Evolutionary conservation across 2,797 vertebrate genomes (phyloP).

Genomic region (Pagetopsis macropterus): DNA sequence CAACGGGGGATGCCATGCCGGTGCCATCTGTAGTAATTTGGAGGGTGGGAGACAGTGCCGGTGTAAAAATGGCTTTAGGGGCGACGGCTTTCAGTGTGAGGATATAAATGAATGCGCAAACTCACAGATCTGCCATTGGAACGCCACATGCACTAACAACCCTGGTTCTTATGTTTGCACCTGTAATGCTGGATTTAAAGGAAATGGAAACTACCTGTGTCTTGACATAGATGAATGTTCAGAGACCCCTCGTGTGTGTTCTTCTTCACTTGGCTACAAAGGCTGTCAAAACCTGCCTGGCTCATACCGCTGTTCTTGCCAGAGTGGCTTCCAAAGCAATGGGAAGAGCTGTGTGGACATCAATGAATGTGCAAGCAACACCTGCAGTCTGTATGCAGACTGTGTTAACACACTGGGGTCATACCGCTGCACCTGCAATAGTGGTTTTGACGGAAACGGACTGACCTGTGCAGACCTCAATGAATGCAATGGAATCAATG

Average conservation of each 20-base stretch:
- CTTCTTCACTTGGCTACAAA: conserved; percentile 76
- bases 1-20: conserved; percentile 83
- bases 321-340: conserved; percentile 79
- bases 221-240: conserved; percentile 87
- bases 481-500: conserved; percentile 80
- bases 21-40: conserved; percentile 80
- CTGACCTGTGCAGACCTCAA: conserved; percentile 83
- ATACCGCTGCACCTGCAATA: conserved; percentile 80
- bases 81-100: conserved; percentile 79
- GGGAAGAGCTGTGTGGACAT: conserved; percentile 83
- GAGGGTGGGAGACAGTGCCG: conserved; percentile 79
- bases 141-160: conserved; percentile 86
- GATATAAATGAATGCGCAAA: conserved; percentile 82
- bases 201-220: conserved; percentile 89
- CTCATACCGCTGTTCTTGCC: conserved; percentile 82
- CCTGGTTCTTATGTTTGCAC: conserved; percentile 85
- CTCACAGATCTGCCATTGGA: conserved; percentile 84
- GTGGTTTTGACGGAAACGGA: conserved; percentile 85
- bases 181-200: conserved; percentile 86
- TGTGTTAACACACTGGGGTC: conserved; percentile 83
- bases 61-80: conserved; percentile 82
- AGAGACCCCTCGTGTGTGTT: conserved; percentile 80
- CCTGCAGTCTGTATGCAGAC: conserved; percentile 80
- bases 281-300: conserved; percentile 86
- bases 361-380: conserved; percentile 80